Evolutionary conservation across 2,797 vertebrate genomes (phyloP).

Genomic region (Xerus rutilus): DNA sequence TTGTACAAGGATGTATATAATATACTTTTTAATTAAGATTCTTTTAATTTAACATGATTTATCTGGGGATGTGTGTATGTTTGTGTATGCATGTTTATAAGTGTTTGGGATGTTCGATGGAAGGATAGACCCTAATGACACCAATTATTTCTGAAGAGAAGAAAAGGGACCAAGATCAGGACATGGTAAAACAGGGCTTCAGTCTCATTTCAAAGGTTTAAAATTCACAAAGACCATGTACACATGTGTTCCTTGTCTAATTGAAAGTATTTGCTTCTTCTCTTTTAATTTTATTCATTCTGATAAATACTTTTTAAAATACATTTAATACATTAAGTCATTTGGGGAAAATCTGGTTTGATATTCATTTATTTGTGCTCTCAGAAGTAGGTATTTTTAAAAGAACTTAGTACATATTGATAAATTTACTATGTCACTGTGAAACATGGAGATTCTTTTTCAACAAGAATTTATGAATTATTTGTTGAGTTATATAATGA

Average conservation of each 20-base stretch:
- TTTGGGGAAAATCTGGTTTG: not conserved
- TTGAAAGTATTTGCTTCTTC: not conserved
- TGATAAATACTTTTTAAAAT: not conserved
- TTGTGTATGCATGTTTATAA: not conserved
- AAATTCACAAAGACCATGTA: not conserved
- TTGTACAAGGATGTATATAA: not conserved
- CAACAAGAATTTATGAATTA: not conserved
- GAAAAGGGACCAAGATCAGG: not conserved
- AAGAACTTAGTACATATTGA: not conserved
- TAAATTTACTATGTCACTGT: not conserved
- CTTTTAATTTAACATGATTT: not conserved
- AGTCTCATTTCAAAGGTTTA: not conserved
- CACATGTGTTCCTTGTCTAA: not conserved
- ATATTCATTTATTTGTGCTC: slow-evolving; percentile 23
- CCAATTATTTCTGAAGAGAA: not conserved
- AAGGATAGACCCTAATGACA: not conserved
- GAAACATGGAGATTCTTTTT: not conserved
- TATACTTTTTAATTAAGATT: not conserved
- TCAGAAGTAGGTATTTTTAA: not conserved
- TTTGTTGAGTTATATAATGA: slow-evolving; percentile 32
- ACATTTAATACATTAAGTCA: not conserved
- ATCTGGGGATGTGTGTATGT: not conserved
- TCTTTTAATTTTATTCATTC: not conserved
- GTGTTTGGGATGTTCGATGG: not conserved
- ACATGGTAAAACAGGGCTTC: not conserved